Base-by-base conservation (phyloP, 2,888 invertebrate genomes). In the Boloria euphrosyne region DNA sequence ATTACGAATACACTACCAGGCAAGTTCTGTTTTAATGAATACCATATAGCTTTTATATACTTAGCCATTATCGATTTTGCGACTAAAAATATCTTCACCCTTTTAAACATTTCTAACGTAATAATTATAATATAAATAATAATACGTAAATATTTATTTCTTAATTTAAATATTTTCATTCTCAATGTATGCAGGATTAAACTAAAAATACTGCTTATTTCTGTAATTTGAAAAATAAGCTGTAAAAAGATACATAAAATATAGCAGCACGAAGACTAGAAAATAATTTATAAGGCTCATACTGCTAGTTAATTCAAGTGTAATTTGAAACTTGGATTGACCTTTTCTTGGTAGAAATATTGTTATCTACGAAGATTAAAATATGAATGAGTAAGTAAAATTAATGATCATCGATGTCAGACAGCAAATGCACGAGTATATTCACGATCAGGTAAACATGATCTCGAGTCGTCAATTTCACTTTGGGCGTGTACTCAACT, bases 361-460 rank as follows among this genome's bases (percentile, higher is more conserved):
- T 51, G 58, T 43, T 10, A 49, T 49, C 10, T 2, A 31, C 27
- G 16, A 13, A 13, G 27, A 22, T 57, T 3, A 22, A 46, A 31
- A 7, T 49, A 49, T 6, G 13, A 17, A 31, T 46, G 18, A 62
- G 18, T 47, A 31, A 44, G 44, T 57, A 49, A 59, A 51, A 27
- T 51, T 54, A 54, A 50, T 49, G 50, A 52, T 68, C 63, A 54
- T 60, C 51, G 50, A 61, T 66, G 55, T 54, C 63, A 27, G 49
- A 58, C 47, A 65, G 50, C 61, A 50, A 59, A 68, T 54, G 62
- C n/a, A n/a, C n/a, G n/a, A n/a, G n/a, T 54, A 46, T 46, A 63
- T 65, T 65, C 46, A 67, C 52, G 47, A 53, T 79, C 64, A 70
- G 60, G 68, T 66, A 71, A 71, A 72, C 69, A 70, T 63, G 71